A percentile compares a stretch with the other conserved stretches of the same genome.
Conservation (phyloP, 2,113 vertebrate genomes). For the Pyrgilauda ruficollis region DNA sequence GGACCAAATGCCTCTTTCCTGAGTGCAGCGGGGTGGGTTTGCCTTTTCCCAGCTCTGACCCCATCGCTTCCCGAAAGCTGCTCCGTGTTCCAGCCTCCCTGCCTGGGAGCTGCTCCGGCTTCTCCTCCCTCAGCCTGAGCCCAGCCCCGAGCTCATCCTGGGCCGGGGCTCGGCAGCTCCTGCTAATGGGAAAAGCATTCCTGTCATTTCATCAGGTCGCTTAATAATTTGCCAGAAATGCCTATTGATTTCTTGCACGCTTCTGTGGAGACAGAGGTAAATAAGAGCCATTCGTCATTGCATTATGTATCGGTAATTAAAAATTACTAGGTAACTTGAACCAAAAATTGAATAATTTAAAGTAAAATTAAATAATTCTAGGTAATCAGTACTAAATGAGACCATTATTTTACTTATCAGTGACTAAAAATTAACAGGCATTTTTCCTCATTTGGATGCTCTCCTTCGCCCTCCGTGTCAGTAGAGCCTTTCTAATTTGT, state of each 20-base stretch:
- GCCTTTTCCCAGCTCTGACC: neutral
- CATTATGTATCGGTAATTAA: constrained; percentile 63
- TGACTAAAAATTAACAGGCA: constrained; percentile 62
- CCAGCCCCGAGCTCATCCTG: neutral
- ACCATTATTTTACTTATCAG: constrained; percentile 68
- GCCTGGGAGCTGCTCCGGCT: neutral
- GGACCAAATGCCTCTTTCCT: neutral
- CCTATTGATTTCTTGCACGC: constrained; percentile 58
- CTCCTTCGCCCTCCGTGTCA: constrained; percentile 12
- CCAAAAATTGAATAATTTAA: constrained; percentile 59
- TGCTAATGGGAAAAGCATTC: neutral
- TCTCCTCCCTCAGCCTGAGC: neutral
- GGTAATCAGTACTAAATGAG: constrained; percentile 56
- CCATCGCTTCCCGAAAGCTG: neutral
- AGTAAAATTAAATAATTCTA: constrained; percentile 63
- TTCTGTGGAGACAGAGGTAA: constrained; percentile 58
- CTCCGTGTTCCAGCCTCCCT: neutral
- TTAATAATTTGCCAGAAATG: constrained; percentile 51
- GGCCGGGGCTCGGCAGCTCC: neutral
- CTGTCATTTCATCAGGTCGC: neutral
- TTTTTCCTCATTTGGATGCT: constrained; percentile 45
- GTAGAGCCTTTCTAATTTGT: constrained; percentile 64
- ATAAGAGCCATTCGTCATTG: constrained; percentile 63
- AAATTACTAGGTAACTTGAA: constrained; percentile 69
- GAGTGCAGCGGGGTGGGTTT: neutral